A percentile compares a stretch with the other conserved stretches of the same genome.
Conservation (phyloP, 1,140 invertebrate species). For the Bombus waltoni region DNA sequence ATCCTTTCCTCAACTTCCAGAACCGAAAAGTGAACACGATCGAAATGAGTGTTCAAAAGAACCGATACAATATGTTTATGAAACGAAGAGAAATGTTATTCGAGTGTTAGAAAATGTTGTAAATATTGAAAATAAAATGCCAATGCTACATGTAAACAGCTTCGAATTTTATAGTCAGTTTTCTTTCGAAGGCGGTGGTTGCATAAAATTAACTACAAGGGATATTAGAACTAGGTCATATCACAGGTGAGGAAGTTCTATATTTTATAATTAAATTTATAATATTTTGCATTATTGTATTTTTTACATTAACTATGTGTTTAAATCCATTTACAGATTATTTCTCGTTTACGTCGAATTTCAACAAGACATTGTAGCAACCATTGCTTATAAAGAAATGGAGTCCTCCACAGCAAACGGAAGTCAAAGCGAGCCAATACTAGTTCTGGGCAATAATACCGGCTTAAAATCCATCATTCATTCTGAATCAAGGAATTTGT, state of each 20-base stretch:
- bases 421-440: slow-evolving; percentile 56
- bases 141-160: slow-evolving; percentile 63
- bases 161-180: slow-evolving; percentile 71
- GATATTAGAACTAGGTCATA: slow-evolving; percentile 58
- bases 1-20: background rate
- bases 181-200: slow-evolving; percentile 78
- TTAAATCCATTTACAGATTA: slow-evolving; percentile 68
- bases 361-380: slow-evolving; percentile 70
- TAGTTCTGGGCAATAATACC: slow-evolving; percentile 72
- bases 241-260: slow-evolving; percentile 71
- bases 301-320: background rate
- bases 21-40: background rate
- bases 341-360: slow-evolving; percentile 75
- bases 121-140: slow-evolving; percentile 66
- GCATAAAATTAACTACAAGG: slow-evolving; percentile 75
- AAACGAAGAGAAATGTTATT: slow-evolving; percentile 72
- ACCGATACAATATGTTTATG: slow-evolving; percentile 67
- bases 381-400: slow-evolving; percentile 66
- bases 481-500: slow-evolving; percentile 60
- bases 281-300: background rate
- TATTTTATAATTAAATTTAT: background rate
- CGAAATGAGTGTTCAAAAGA: background rate
- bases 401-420: background rate
- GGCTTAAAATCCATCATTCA: slow-evolving; percentile 64
- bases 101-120: slow-evolving; percentile 67